Evolutionary conservation across 2,888 invertebrate species (phyloP), one percentile per base, ranked within the genome.

Genomic region (Caprella mutica): DNA sequence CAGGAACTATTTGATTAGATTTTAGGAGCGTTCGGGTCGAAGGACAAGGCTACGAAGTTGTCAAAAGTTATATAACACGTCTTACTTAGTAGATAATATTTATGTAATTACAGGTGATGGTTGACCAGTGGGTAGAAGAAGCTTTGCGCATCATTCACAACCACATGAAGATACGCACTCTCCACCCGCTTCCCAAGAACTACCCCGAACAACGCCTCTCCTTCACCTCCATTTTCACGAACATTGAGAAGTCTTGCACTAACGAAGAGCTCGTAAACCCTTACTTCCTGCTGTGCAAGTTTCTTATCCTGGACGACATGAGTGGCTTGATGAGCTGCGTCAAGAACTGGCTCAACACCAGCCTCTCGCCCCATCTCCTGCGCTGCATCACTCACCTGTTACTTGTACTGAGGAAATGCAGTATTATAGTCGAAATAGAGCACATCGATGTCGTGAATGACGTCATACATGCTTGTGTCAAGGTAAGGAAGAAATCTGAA

Each of bases 341-440:
- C 8, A 52, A 56, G 23, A 40, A 55, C 5, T 61, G 59, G 59
- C 53, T 56, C 14, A 44, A 19, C 23, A 54, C 43, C 35, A 35
- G 30, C 26, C 55, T 65, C 24, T 53, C 65, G 14, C 71, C 75
- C 72, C 68, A 78, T 67, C 81, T 86, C 66, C 71, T 88, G 29
- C 76, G 94, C 66, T 91, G 92, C 68, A 76, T 88, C 66, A 83
- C 90, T 5, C 93, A 94, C 73, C 76, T 94, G 52, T 80, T 89
- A 14, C 75, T 94, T 4, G 83, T 93, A 67, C 78, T 93, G 63
- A 79, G 87, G 43, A 81, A 84, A 67, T 82, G 90, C 69, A 88
- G 88, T 0, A 27, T 9, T 5, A 82, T 68, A n/a, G 65, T 66
- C 46, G 63, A 68, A 21, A 69, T 71, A 67, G 72, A 74, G 65